Percentiles rank a stretch among this genome's conserved stretches.
Evolutionary conservation across 2,113 vertebrate genomes (phyloP).

Genomic region (Pituophis catenifer): DNA sequence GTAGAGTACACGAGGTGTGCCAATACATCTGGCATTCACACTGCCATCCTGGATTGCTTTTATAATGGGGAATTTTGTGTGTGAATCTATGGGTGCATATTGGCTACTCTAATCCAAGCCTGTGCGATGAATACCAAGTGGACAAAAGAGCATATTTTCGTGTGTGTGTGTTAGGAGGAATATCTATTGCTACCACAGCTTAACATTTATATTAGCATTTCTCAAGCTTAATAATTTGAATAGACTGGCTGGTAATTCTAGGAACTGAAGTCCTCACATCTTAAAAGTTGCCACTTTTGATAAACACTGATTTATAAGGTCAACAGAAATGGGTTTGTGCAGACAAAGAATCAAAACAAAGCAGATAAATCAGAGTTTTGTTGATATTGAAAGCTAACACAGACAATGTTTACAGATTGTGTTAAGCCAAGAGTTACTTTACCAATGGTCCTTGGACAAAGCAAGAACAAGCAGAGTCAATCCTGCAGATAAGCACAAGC

Average conservation of each 20-base stretch:
- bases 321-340: background rate
- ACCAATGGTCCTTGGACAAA: background rate
- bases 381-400: background rate
- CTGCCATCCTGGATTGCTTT: background rate
- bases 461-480: background rate
- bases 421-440: background rate
- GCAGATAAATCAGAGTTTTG: background rate
- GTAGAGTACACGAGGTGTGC: constrained; percentile 60
- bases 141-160: background rate
- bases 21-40: background rate
- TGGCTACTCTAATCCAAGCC: background rate
- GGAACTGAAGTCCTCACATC: background rate
- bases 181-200: background rate
- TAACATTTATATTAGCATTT: background rate
- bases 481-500: background rate
- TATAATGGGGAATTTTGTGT: background rate
- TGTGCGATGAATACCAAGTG: background rate
- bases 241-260: background rate
- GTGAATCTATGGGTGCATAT: background rate
- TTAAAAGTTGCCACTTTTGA: background rate
- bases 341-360: background rate
- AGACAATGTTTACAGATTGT: background rate
- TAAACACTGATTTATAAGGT: background rate
- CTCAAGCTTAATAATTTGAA: background rate
- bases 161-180: background rate